Evolutionary conservation across 2,797 vertebrate genomes (phyloP).

Genomic region (Echiichthys vipera): DNA sequence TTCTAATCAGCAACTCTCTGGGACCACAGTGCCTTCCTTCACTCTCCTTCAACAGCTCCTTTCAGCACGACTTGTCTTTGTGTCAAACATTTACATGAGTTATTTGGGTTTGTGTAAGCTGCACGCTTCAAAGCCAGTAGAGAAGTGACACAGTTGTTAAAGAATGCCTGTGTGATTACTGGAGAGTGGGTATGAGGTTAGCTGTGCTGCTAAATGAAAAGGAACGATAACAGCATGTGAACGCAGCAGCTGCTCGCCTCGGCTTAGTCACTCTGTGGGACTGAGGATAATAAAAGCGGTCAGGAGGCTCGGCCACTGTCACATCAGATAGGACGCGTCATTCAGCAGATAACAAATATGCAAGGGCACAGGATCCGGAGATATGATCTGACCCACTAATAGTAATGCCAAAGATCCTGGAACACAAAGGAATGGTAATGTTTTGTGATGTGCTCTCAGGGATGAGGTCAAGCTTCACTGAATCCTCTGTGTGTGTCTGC

Average conservation of each 20-base stretch:
- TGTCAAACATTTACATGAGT: slow-evolving; percentile 69
- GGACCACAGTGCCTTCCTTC: slow-evolving; percentile 17
- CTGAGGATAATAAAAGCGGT: slow-evolving; percentile 56
- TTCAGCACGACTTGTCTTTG: slow-evolving; percentile 61
- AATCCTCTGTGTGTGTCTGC: slow-evolving; percentile 8
- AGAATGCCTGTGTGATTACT: slow-evolving; percentile 78
- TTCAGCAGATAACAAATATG: slow-evolving; percentile 54
- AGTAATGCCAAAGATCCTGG: slow-evolving; percentile 47
- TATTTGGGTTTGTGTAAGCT: slow-evolving; percentile 67
- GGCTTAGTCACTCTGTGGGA: slow-evolving; percentile 61
- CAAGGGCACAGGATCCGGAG: slow-evolving; percentile 40
- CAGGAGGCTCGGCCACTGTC: slow-evolving; percentile 51
- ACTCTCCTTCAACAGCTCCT: slow-evolving; percentile 51
- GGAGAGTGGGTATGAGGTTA: slow-evolving; percentile 64
- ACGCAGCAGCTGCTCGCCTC: slow-evolving; percentile 65
- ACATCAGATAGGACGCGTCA: slow-evolving; percentile 67
- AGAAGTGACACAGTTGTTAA: slow-evolving; percentile 72
- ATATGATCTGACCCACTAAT: slow-evolving; percentile 67
- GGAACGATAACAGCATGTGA: slow-evolving; percentile 64
- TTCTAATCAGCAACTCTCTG: slow-evolving; percentile 32
- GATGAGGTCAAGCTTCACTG: slow-evolving; percentile 44
- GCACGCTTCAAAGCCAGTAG: slow-evolving; percentile 66
- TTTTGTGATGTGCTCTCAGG: slow-evolving; percentile 49
- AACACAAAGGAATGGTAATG: slow-evolving; percentile 46
- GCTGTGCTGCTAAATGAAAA: slow-evolving; percentile 71